Base-by-base conservation (phyloP, 37 sponge, comb jelly and placozoan genomes). In the Axinella damicornis region DNA sequence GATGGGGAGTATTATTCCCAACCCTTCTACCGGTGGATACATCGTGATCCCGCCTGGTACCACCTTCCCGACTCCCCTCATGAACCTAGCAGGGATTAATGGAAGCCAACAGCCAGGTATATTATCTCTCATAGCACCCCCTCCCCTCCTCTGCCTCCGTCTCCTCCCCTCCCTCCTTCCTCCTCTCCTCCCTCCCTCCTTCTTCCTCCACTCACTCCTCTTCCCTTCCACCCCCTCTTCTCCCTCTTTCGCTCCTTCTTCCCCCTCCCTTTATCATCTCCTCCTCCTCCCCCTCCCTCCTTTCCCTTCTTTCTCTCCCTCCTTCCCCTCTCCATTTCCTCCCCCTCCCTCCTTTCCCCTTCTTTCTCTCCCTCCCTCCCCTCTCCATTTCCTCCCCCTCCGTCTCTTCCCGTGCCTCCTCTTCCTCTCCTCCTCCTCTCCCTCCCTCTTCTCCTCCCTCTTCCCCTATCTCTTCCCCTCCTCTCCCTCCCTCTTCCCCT, bases 1-100 rank as follows among this genome's bases (percentile, higher is more conserved):
- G 9, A 46, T 46, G 46, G 46, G 46, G 46, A 46, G 46, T 46
- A 9, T 46, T 4, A 46, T 46, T 9, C 46, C 46, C 9, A 46
- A 4, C 9, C 46, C 46, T 12, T 46, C 46, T 46, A n/a, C n/a
- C n/a, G 41, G 65, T 41, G 79, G 79, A 0, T 78, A 78, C 31
- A 24, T 78, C 14, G 24, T 64, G 66, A 16, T 78, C 28, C 20
- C 79, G 12, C 62, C 79, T 65, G 62, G 53, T 30, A 19, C 69
- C 31, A 67, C 19, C 35, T 67, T 67, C 34, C 20, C 69, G 2
- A 67, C 28, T 25, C 69, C 69, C 34, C 34, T 33, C 69, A 31
- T 67, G 69, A 67, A 67, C 31, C 33, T 67, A 13, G 69, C 69
- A 33, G 19, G 31, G 34, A 31, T 31, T 5, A 33, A 25, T 46